Conservation (phyloP, 2,888 invertebrate genomes). For the Prosopocoilus inquinatus region DNA sequence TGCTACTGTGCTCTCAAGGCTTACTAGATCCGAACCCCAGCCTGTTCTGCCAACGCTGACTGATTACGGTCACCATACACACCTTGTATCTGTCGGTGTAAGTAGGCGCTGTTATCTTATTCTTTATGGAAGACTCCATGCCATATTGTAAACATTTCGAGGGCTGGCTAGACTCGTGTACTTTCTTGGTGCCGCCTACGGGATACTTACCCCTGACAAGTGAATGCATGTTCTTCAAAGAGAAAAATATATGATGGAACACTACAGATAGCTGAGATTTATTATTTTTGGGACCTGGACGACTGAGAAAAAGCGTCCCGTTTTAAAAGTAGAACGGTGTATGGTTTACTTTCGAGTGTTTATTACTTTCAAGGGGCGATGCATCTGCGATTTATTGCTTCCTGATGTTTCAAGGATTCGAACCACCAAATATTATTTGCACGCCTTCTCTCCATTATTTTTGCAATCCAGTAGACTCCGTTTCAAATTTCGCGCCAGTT, state of each 20-base stretch:
- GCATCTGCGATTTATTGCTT: no score
- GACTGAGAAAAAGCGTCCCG: neutral
- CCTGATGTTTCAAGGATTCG: no score
- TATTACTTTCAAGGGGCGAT: no score
- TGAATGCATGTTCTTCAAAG: conserved; percentile 9
- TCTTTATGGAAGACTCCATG: conserved; percentile 14
- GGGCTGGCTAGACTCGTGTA: conserved; percentile 11
- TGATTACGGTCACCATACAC: conserved; percentile 10
- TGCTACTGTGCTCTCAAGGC: conserved; percentile 4
- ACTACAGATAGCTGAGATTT: conserved; percentile 10
- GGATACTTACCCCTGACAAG: conserved; percentile 15
- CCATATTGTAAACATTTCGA: conserved; percentile 15
- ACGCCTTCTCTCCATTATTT: no score
- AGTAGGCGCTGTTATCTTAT: conserved; percentile 19
- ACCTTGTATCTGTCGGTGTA: conserved; percentile 6
- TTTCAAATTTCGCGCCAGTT: no score
- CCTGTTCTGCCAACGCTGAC: conserved; percentile 1
- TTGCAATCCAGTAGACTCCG: no score
- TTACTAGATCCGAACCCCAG: neutral
- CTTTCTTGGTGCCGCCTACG: conserved; percentile 12
- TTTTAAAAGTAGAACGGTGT: neutral
- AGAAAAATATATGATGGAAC: conserved; percentile 12
- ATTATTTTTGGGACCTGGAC: neutral
- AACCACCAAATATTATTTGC: no score
- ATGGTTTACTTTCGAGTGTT: no score